Percentiles rank a stretch among this genome's conserved stretches.
Evolutionary conservation across 2,888 invertebrate species (phyloP).

Genomic region (Cantharis lateralis): DNA sequence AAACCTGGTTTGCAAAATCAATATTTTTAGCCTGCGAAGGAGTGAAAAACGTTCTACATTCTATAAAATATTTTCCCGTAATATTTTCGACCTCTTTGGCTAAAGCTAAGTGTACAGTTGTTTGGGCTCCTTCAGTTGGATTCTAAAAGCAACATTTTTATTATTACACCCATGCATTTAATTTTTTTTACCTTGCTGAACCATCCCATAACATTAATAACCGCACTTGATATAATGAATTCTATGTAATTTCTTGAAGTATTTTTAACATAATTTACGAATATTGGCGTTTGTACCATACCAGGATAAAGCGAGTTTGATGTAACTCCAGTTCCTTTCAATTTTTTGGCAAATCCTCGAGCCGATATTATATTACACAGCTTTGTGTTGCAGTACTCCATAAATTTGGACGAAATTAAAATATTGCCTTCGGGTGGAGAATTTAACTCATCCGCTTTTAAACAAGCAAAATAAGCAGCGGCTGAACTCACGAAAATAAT

Average conservation of each 20-base stretch:
- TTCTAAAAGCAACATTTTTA: not conserved
- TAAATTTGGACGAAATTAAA: slow-evolving; percentile 11
- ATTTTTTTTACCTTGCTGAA: no score
- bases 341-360: slow-evolving; percentile 47
- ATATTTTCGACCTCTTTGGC: not conserved
- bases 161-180: not conserved
- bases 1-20: not conserved
- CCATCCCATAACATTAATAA: no score
- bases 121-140: not conserved
- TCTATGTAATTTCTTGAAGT: no score
- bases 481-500: slow-evolving; percentile 50
- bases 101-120: not conserved
- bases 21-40: not conserved
- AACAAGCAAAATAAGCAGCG: slow-evolving; percentile 41
- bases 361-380: slow-evolving; percentile 50
- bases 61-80: not conserved
- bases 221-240: no score
- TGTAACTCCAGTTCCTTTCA: slow-evolving; percentile 46
- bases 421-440: not conserved
- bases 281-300: slow-evolving; percentile 30
- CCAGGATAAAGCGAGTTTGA: slow-evolving; percentile 54
- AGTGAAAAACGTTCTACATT: not conserved
- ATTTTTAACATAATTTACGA: no score
- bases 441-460: slow-evolving; percentile 39
- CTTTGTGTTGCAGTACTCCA: slow-evolving; percentile 49